Conservation (phyloP, 2,888 invertebrate species). For the Agrochola lychnidis region DNA sequence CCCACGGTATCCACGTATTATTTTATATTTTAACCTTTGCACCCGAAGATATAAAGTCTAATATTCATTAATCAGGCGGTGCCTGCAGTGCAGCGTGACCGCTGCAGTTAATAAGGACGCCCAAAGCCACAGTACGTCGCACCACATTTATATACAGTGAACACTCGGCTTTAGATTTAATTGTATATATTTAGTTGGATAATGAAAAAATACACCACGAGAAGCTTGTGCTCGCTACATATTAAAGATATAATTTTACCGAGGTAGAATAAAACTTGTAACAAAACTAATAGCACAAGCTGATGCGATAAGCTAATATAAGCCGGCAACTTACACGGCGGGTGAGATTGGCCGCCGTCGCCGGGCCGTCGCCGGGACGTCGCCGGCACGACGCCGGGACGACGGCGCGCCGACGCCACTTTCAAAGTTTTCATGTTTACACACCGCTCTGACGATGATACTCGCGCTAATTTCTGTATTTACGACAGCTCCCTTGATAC, state of each 20-base stretch:
- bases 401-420: conserved; percentile 72
- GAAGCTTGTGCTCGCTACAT: conserved; percentile 44
- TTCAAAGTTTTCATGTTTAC: conserved; percentile 86
- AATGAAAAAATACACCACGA: conserved; percentile 53
- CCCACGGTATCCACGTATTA: conserved; percentile 8
- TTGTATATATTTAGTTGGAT: conserved; percentile 61
- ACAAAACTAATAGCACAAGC: conserved; percentile 64
- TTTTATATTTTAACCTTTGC: conserved; percentile 51
- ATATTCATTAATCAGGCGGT: conserved; percentile 60
- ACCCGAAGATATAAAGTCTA: conserved; percentile 48
- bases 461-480: conserved; percentile 86
- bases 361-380: conserved; percentile 52
- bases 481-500: conserved; percentile 84
- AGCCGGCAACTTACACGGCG: conserved; percentile 65
- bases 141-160: conserved; percentile 58
- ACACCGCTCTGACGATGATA: conserved; percentile 81
- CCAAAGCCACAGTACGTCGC: conserved; percentile 66
- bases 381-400: conserved; percentile 58
- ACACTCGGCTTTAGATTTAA: conserved; percentile 60
- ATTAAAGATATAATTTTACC: conserved; percentile 57
- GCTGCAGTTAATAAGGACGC: conserved; percentile 68
- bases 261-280: conserved; percentile 64
- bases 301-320: conserved; percentile 68
- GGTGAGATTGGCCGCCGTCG: conserved; percentile 60
- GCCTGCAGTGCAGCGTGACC: conserved; percentile 67